Base-by-base conservation (phyloP, 2,797 vertebrate genomes). In the Betta splendens region DNA sequence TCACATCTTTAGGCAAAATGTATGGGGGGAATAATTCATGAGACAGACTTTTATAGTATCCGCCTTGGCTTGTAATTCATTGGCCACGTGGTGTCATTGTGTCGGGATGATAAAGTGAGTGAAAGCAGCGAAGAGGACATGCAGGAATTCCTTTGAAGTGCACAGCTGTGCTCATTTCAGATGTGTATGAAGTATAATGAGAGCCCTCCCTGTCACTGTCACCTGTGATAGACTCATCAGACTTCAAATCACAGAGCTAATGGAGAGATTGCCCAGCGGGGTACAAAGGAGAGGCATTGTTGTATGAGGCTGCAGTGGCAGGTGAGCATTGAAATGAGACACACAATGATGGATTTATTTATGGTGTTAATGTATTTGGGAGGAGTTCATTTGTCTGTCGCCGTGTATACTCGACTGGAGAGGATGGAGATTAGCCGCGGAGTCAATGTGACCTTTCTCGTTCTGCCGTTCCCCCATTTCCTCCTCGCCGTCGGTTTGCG, bases 11-110 rank as follows among this genome's bases (percentile, higher is more conserved):
- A 60, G 47, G 49, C 67, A 52, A 57, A 74, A 84, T 67, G 49
- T 72, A 77, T 68, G 49, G 44, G 52, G 58, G 63, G 75, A 85
- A 84, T 81, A 81, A 85, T 83, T 83, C 78, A 81, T 78, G 69
- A 85, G 74, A 53, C 57, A 69, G 47, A 53, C 53, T 68, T 71
- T 78, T 46, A 67, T 26, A 60, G 73, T 20, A 64, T 68, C 66
- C 18, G 46, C 64, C 61, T 54, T 38, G 40, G 55, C 35, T 67
- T 62, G 69, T 70, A 72, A 72, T 63, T 79, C 65, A 64, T 47
- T 42, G 64, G 63, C 54, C 79, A 71, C 75, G 68, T 73, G 71
- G 77, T 52, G 68, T 76, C 70, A 73, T 65, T 81, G 68, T 72
- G 71, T 54, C 62, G 43, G 46, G 43, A 72, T 77, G 78, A 87